These are phyloP conservation scores for Sepiola atlantica DNA, from an alignment of 2,888 invertebrate species.

Conservation along the genomic window DNA sequence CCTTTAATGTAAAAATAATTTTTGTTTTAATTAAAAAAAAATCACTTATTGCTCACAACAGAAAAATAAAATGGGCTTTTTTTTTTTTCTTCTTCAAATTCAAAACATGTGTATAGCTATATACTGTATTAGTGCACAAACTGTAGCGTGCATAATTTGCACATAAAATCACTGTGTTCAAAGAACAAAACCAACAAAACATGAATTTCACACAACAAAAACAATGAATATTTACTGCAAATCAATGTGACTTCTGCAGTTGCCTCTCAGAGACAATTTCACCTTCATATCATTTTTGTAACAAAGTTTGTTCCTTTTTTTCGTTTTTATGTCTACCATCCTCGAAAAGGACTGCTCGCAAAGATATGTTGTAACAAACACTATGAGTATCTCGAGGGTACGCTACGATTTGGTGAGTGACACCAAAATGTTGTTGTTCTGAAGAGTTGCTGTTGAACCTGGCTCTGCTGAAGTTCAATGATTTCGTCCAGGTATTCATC, in stretches of 20 bases:
- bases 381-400: not conserved
- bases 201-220: not conserved
- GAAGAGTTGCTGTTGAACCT: not conserved
- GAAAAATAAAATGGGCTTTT: no score
- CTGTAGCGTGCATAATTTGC: not conserved
- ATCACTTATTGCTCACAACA: no score
- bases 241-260: slow-evolving; percentile 39
- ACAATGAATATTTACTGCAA: slow-evolving; percentile 20
- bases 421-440: slow-evolving; percentile 39
- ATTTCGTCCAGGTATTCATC: no score
- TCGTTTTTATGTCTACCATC: no score
- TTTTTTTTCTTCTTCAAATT: no score
- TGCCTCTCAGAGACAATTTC: slow-evolving; percentile 11
- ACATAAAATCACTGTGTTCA: not conserved
- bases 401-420: not conserved
- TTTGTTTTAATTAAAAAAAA: no score
- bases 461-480: no score
- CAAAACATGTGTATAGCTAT: not conserved
- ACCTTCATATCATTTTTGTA: slow-evolving; percentile 25
- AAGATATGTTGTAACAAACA: slow-evolving; percentile 34
- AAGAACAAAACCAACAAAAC: slow-evolving; percentile 44
- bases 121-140: no score
- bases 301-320: slow-evolving; percentile 42
- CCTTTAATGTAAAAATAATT: no score
- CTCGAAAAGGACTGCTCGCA: slow-evolving; percentile 32